Evolutionary conservation across 2,888 invertebrate species (phyloP).

Genomic region (Actias luna): DNA sequence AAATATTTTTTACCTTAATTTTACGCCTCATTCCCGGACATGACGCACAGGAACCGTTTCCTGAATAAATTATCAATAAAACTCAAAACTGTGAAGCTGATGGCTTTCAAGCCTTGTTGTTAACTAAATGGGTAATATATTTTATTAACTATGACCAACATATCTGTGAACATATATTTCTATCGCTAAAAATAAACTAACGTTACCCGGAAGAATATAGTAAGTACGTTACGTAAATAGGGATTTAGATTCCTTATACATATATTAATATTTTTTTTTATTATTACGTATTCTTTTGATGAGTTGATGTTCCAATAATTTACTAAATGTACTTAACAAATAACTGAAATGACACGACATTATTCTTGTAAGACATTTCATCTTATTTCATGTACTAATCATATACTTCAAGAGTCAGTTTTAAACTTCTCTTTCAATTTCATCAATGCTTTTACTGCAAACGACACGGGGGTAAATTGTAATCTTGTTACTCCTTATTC

Average conservation of each 20-base stretch:
- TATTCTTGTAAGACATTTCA: neutral
- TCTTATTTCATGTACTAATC: neutral
- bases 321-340: too few species aligned
- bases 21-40: too few species aligned
- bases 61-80: too few species aligned
- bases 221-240: constrained; percentile 9
- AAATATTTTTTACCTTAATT: too few species aligned
- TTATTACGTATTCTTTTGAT: constrained; percentile 27
- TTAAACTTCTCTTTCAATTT: neutral
- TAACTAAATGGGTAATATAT: too few species aligned
- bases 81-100: too few species aligned
- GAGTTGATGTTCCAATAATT: constrained; percentile 27
- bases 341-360: too few species aligned
- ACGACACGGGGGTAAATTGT: neutral
- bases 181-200: neutral
- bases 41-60: too few species aligned
- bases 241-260: neutral
- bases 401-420: neutral
- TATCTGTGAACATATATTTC: neutral
- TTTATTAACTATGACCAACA: neutral
- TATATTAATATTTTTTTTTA: constrained; percentile 16
- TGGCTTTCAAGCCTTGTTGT: too few species aligned
- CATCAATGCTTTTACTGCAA: neutral
- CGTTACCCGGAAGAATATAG: neutral
- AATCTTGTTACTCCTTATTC: neutral